Percentiles rank a stretch among this genome's conserved stretches.
Evolutionary conservation across 1,140 invertebrate genomes (phyloP).

Genomic region (Tenebrio molitor): DNA sequence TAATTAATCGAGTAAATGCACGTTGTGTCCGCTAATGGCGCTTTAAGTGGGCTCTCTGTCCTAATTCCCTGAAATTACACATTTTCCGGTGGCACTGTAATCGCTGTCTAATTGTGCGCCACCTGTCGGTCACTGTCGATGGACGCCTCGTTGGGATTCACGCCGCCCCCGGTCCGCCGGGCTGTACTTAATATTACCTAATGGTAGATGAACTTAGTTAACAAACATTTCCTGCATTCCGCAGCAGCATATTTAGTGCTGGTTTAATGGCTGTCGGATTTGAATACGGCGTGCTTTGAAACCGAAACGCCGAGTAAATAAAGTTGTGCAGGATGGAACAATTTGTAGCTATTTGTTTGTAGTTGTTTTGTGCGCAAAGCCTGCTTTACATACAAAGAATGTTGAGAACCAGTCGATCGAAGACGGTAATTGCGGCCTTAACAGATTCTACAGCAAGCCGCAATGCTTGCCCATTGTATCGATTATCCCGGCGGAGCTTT

Average conservation of each 20-base stretch:
- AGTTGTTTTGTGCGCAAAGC: slow-evolving; percentile 40
- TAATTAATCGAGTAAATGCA: slow-evolving; percentile 27
- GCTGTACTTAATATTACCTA: slow-evolving; percentile 20
- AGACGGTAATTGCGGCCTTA: slow-evolving; percentile 9
- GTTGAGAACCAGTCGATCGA: slow-evolving; percentile 13
- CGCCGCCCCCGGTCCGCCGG: neutral
- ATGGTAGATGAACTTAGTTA: slow-evolving; percentile 38
- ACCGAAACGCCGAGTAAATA: slow-evolving; percentile 46
- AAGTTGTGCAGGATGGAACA: slow-evolving; percentile 49
- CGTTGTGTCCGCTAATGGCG: slow-evolving; percentile 24
- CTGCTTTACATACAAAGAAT: slow-evolving; percentile 57
- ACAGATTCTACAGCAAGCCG: neutral
- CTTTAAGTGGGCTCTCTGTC: slow-evolving; percentile 20
- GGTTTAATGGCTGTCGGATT: slow-evolving; percentile 36
- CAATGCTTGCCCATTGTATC: too few species aligned
- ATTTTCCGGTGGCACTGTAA: slow-evolving; percentile 26
- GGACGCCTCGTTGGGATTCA: neutral
- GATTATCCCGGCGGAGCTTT: too few species aligned
- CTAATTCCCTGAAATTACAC: slow-evolving; percentile 21
- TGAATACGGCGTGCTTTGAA: slow-evolving; percentile 36
- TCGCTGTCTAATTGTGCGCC: slow-evolving; percentile 28
- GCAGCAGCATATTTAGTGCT: slow-evolving; percentile 43
- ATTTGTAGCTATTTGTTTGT: slow-evolving; percentile 55
- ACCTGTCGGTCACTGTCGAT: too few species aligned
- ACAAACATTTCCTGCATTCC: slow-evolving; percentile 47